Percentiles rank a stretch among this genome's conserved stretches.
Evolutionary conservation across 2,888 invertebrate species (phyloP).

Genomic region (Hemithea aestivaria): DNA sequence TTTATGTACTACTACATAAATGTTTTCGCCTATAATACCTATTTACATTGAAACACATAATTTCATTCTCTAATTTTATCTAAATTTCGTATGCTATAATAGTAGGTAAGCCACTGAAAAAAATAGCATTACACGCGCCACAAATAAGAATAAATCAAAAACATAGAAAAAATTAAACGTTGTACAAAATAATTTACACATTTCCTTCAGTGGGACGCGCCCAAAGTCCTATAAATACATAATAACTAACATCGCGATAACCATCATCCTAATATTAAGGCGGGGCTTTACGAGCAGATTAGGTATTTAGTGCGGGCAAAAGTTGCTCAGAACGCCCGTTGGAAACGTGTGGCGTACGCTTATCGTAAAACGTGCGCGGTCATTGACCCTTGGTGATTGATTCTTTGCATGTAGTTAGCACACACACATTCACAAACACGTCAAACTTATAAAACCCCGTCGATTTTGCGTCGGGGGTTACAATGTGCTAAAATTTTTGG

Average conservation of each 20-base stretch:
- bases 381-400: too few relatives aligned
- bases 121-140: constrained; percentile 50
- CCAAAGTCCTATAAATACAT: constrained; percentile 43
- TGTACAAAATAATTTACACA: constrained; percentile 72
- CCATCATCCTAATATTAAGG: constrained; percentile 50
- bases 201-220: constrained; percentile 37
- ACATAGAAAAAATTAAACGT: constrained; percentile 57
- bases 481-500: too few relatives aligned
- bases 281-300: too few relatives aligned
- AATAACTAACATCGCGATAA: constrained; percentile 48
- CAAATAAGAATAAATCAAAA: constrained; percentile 58
- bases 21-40: constrained; percentile 65
- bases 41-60: constrained; percentile 77
- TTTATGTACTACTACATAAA: constrained; percentile 77
- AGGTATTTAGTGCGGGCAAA: too few relatives aligned
- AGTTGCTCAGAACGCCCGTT: too few relatives aligned
- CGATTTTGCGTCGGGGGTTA: too few relatives aligned
- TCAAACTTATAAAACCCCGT: too few relatives aligned
- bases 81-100: constrained; percentile 55
- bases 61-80: constrained; percentile 64
- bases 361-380: too few relatives aligned
- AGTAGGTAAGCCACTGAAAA: constrained; percentile 68
- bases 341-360: too few relatives aligned
- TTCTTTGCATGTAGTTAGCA: too few relatives aligned
- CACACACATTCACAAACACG: too few relatives aligned